Evolutionary conservation across 92 coral and sea anemone genomes (phyloP), one percentile per base, ranked within the genome.

Genomic region (Bergia sp.): DNA sequence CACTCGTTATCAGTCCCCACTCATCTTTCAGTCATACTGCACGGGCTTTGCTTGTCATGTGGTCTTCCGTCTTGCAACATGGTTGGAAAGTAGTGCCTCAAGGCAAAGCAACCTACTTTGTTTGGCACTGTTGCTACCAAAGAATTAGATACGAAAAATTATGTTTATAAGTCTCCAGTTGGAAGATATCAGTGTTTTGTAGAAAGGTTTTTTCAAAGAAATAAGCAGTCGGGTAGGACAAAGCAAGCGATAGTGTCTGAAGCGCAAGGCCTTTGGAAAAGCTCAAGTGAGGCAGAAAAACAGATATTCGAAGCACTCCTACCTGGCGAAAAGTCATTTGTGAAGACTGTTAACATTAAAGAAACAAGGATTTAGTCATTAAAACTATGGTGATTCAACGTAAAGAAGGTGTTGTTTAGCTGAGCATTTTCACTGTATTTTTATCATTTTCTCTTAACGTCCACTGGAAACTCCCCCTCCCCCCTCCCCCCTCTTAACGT

Each of bases 371-470:
- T 42, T 77, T 43, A 77, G 81, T 77, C 1, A 3, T 77, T 77
- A 77, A 77, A 77, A 77, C 81, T 37, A 77, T 65, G 21, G 73
- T 80, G 71, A 55, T 80, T 53, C 84, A 80, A 53, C 57, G 69
- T 80, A 50, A 73, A 71, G 37, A 80, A 53, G 84, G 71, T 80
- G 11, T 80, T 80, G 84, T 80, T 80, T 80, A 80, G 57, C 72
- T 80, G 84, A 80, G 71, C 69, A 80, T 50, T 80, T 80, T 80
- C 72, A 50, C 71, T 49, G 84, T 80, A 50, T 80, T 80, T 50
- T 50, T 80, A 53, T 80, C 84, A 80, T 80, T 80, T 80, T 80
- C 71, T 73, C 42, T 5, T 73, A 73, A 73, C 78, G 78, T 73
- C 78, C 78, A 29, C 42, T 80, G 69, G 66, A 80, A 55, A 55